Evolutionary conservation across 1,140 invertebrate species (phyloP).

Genomic region (Lucilia sericata): DNA sequence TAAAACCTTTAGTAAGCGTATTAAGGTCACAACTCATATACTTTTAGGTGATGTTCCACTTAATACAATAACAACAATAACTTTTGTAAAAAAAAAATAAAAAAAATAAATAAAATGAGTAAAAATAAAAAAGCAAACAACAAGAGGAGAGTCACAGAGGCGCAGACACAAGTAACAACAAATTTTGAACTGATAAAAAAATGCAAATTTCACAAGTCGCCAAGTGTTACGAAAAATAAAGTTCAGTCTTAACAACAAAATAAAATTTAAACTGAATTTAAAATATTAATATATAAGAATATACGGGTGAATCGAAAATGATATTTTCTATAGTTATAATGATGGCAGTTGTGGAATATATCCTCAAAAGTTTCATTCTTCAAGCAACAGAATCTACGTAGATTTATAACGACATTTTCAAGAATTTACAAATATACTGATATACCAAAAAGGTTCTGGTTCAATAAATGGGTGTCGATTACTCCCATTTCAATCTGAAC

Average conservation of each 20-base stretch:
- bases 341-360: no score
- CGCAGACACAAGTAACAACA: background rate
- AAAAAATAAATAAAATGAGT: background rate
- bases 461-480: no score
- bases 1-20: conserved; percentile 26
- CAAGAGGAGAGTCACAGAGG: background rate
- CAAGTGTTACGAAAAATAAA: conserved; percentile 26
- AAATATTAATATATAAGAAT: background rate
- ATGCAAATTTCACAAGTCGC: conserved; percentile 41
- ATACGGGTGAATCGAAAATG: no score
- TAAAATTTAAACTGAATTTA: background rate
- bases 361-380: no score
- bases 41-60: conserved; percentile 11
- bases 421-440: no score
- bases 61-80: conserved; percentile 17
- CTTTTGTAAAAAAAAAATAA: background rate
- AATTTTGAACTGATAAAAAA: background rate
- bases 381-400: no score
- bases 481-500: no score
- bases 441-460: no score
- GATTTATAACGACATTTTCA: no score
- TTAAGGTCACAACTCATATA: conserved; percentile 37
- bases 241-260: background rate
- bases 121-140: background rate
- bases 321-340: no score